phyloP scores from a whole-genome alignment of 1,140 invertebrate genomes.

The Drosophila teissieri region DNA sequence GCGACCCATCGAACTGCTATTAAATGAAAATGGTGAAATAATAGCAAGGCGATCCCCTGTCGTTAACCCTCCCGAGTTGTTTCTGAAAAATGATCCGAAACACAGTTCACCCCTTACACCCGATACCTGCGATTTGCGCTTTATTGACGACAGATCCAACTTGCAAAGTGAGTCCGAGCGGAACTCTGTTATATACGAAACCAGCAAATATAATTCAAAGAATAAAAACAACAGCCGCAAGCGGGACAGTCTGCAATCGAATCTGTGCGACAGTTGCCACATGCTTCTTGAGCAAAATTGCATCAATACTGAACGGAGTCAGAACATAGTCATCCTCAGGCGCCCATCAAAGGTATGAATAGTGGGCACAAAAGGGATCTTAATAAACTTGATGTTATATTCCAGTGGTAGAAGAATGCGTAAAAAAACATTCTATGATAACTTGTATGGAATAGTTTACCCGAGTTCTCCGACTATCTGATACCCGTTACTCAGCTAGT shows the following conservation, averaged over 20 bases:
- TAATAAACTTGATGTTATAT: too few relatives aligned
- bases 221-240: conserved; percentile 40
- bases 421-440: too few relatives aligned
- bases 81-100: conserved; percentile 37
- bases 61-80: conserved; percentile 38
- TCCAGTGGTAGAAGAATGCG: too few relatives aligned
- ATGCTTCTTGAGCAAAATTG: conserved; percentile 70
- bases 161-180: conserved; percentile 77
- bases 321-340: conserved; percentile 51
- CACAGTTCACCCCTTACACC: conserved; percentile 56
- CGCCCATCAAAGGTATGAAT: conserved; percentile 53
- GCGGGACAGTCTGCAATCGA: conserved; percentile 45
- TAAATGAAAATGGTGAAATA: conserved; percentile 75
- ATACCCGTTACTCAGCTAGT: too few relatives aligned
- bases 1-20: conserved; percentile 70
- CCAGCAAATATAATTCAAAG: conserved; percentile 20
- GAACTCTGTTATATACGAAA: conserved; percentile 52
- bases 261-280: conserved; percentile 77
- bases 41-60: conserved; percentile 53
- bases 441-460: too few relatives aligned
- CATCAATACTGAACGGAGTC: conserved; percentile 65
- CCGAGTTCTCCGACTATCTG: too few relatives aligned
- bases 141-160: conserved; percentile 80
- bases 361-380: background rate
- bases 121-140: conserved; percentile 66